phyloP scores from a whole-genome alignment of 2,888 invertebrate species.

The Cephonodes hylas region DNA sequence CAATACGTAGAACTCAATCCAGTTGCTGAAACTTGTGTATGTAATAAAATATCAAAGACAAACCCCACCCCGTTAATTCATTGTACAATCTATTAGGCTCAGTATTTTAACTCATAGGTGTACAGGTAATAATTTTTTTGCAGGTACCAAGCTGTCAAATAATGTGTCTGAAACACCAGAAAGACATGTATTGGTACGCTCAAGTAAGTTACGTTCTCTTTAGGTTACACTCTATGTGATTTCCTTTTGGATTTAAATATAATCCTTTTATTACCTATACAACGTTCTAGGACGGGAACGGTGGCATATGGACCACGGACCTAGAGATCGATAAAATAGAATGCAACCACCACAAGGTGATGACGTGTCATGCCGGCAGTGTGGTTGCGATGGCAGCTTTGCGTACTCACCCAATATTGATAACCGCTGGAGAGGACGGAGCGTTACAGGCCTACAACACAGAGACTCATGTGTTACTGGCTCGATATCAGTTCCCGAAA shows the following conservation, averaged over 20 bases:
- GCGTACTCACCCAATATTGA: conserved; percentile 85
- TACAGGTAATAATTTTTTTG: conserved; percentile 18
- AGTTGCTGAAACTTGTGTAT: conserved; percentile 88
- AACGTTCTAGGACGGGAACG: conserved; percentile 87
- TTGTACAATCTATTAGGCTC: background rate
- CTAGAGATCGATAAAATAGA: conserved; percentile 71
- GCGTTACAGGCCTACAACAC: conserved; percentile 88
- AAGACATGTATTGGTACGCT: conserved; percentile 84
- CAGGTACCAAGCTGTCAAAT: conserved; percentile 73
- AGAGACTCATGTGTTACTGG: conserved; percentile 77
- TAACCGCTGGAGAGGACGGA: conserved; percentile 88
- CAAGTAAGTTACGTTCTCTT: conserved; percentile 82
- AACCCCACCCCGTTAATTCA: background rate
- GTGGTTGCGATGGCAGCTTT: conserved; percentile 86
- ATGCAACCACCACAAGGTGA: conserved; percentile 68
- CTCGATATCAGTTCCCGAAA: conserved; percentile 78
- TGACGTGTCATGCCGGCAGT: conserved; percentile 88
- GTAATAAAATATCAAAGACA: conserved; percentile 12
- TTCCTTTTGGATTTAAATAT: too few relatives aligned
- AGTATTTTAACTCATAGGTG: too few relatives aligned
- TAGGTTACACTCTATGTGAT: background rate
- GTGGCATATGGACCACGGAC: conserved; percentile 84
- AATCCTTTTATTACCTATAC: too few relatives aligned
- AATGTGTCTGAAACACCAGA: conserved; percentile 70
- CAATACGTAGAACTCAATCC: conserved; percentile 92